Base-by-base conservation (phyloP, 2,888 invertebrate species). In the Macaria liturata region DNA sequence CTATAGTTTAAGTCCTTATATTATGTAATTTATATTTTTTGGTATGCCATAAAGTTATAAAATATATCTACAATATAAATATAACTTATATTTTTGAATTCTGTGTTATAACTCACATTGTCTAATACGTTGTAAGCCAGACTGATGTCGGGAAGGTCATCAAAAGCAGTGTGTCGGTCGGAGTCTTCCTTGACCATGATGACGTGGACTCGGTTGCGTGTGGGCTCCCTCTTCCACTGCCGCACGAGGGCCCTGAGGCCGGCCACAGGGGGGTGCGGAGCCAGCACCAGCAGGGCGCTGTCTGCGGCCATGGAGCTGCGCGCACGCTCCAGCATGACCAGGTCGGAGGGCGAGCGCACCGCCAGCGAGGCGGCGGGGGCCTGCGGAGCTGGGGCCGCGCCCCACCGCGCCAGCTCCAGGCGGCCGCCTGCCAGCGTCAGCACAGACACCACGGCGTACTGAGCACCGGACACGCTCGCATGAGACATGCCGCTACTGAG, bases 371-470 rank as follows among this genome's bases (percentile, higher is more conserved):
- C 70, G 64, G 30, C 66, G 46, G 9, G 62, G n/a, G 61, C 46
- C 9, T 44, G 47, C 8, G 31, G 5, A 8, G 5, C 30, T 1
- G 32, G 31, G 8, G 65, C 48, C 20, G 20, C 20, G 32, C 64
- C 65, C 75, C 75, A 74, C 6, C 59, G 63, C n/a, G 51, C 32
- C 3, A 75, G 56, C 9, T 66, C 67, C 5, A 74, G 48, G 40
- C 63, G 20, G 20, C 56, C 7, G 57, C 49, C 42, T 60, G 8
- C 32, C 3, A 4, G 32, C 32, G 39, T 9, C 42, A 9, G 9
- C 9, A 3, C 20, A 2, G 20, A 20, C 20, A 20, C 20, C 20
- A 20, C 20, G 20, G 20, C 20, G 20, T 20, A 20, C 20, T 20
- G 20, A 20, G 2, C 20, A 2, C 20, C 20, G 2, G 1, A 20